Evolutionary conservation across 2,888 invertebrate species (phyloP).

Genomic region (Noctua pronuba): DNA sequence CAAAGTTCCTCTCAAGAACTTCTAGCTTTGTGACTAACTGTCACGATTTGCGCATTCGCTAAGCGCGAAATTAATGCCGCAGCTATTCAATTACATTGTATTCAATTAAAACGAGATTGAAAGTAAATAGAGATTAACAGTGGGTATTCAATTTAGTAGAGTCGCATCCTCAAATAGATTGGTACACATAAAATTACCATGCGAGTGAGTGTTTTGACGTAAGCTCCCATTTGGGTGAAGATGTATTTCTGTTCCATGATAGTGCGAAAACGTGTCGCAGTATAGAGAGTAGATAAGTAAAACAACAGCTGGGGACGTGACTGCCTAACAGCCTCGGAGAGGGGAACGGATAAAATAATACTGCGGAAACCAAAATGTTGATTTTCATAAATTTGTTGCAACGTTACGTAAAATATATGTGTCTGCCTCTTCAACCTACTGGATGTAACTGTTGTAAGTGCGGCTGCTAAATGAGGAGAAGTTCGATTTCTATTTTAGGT

Average conservation of each 20-base stretch:
- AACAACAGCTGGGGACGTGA: slow-evolving; percentile 45
- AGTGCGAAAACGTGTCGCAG: slow-evolving; percentile 53
- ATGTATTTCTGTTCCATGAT: slow-evolving; percentile 47
- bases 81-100: slow-evolving; percentile 53
- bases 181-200: slow-evolving; percentile 50
- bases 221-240: slow-evolving; percentile 34
- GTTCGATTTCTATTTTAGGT: not conserved
- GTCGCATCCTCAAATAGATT: slow-evolving; percentile 35
- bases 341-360: slow-evolving; percentile 24
- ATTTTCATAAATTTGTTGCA: not conserved
- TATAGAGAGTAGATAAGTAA: slow-evolving; percentile 42
- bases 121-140: slow-evolving; percentile 38
- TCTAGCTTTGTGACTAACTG: slow-evolving; percentile 79
- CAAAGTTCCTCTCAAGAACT: slow-evolving; percentile 79
- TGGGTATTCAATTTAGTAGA: slow-evolving; percentile 29
- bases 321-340: slow-evolving; percentile 7
- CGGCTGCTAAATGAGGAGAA: not conserved
- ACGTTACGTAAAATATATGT: not conserved
- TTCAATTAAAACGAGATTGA: slow-evolving; percentile 53
- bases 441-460: too few species aligned
- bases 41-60: slow-evolving; percentile 75
- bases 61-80: slow-evolving; percentile 55
- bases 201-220: slow-evolving; percentile 49
- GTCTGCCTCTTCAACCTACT: not conserved
- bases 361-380: not conserved